phyloP scores from a whole-genome alignment of 2,113 vertebrate species.

The Mormyrus iriodes region DNA sequence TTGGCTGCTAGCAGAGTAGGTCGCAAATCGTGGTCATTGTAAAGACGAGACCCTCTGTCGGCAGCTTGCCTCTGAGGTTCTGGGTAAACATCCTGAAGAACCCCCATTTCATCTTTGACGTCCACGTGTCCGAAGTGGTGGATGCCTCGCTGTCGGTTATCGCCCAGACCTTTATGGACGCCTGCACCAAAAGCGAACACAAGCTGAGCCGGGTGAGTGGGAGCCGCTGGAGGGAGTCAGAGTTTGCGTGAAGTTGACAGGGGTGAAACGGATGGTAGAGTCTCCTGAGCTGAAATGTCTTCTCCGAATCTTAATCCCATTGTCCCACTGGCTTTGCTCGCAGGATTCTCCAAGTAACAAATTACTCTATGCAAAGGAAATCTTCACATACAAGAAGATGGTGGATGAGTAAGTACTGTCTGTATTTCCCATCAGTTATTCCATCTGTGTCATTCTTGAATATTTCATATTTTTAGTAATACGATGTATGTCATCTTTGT shows the following conservation, averaged over 20 bases:
- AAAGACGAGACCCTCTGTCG: slow-evolving; percentile 20
- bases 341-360: slow-evolving; percentile 99
- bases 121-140: slow-evolving; percentile 91
- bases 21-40: background rate
- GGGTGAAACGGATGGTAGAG: background rate
- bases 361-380: slow-evolving; percentile 96
- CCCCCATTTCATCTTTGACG: slow-evolving; percentile 94
- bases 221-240: background rate
- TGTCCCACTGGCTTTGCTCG: slow-evolving; percentile 19
- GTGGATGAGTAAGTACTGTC: slow-evolving; percentile 87
- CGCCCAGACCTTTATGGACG: slow-evolving; percentile 98
- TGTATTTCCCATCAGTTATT: background rate
- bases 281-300: background rate
- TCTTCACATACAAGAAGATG: slow-evolving; percentile 98
- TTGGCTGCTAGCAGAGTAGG: background rate
- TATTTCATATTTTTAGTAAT: background rate
- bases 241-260: background rate
- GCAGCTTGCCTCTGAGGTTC: slow-evolving; percentile 87
- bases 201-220: slow-evolving; percentile 89
- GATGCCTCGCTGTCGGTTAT: slow-evolving; percentile 95
- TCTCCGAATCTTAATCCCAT: background rate
- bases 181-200: slow-evolving; percentile 96
- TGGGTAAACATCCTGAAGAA: slow-evolving; percentile 99
- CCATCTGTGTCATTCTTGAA: background rate
- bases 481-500: slow-evolving; percentile 22